These are phyloP conservation scores for Syngnathoides biaculeatus DNA, from an alignment of 2,113 vertebrate genomes.

Conservation along the genomic window DNA sequence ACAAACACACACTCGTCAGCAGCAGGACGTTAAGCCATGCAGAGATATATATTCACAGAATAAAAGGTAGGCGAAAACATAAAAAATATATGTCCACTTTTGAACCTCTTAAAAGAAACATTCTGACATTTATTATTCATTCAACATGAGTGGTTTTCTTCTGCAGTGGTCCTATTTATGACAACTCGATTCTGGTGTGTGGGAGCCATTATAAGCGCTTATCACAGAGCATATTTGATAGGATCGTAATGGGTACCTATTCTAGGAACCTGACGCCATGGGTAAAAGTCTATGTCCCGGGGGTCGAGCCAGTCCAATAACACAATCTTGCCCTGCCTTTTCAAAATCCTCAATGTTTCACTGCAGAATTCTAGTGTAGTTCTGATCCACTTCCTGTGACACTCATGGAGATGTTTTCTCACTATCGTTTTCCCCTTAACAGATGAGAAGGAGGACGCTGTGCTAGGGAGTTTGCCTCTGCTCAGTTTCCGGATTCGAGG, in stretches of 20 bases:
- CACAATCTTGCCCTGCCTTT: constrained; percentile 11
- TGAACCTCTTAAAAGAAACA: constrained; percentile 49
- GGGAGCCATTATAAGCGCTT: constrained; percentile 30
- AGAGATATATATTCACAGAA: constrained; percentile 12
- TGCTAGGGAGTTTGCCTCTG: constrained; percentile 90
- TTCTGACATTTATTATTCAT: constrained; percentile 61
- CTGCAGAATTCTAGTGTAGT: neutral
- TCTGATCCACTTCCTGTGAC: neutral
- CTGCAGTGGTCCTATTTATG: constrained; percentile 3
- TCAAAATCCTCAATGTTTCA: neutral
- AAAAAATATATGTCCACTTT: constrained; percentile 21
- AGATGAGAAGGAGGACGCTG: constrained; percentile 92
- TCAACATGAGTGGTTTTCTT: constrained; percentile 18
- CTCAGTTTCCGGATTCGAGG: constrained; percentile 86
- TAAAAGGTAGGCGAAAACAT: constrained; percentile 35
- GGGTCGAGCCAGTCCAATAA: constrained; percentile 15
- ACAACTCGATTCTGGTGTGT: constrained; percentile 1
- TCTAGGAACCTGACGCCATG: constrained; percentile 47
- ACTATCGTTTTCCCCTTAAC: constrained; percentile 9
- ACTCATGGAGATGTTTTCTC: neutral
- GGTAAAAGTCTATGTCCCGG: constrained; percentile 26
- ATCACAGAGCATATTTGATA: constrained; percentile 19
- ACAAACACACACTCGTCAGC: constrained; percentile 28
- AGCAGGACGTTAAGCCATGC: constrained; percentile 17
- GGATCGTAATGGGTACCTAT: constrained; percentile 63